Percentiles rank a stretch among this genome's conserved stretches.
Evolutionary conservation across 2,797 vertebrate species (phyloP).

Genomic region (Miichthys miiuy): DNA sequence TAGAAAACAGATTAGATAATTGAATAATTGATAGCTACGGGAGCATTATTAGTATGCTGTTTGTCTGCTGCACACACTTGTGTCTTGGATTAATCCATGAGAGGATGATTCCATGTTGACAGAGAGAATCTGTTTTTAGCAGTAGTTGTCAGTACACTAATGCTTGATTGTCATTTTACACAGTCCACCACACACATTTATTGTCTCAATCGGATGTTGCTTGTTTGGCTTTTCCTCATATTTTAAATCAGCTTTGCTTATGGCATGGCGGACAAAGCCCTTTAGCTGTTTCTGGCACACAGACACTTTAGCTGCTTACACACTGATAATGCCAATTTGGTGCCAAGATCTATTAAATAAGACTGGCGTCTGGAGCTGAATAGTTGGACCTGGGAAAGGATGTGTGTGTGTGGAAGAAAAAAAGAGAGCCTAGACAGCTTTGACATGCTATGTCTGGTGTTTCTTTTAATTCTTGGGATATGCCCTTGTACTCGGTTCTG

Average conservation of each 20-base stretch:
- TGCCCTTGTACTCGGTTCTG: conserved; percentile 40
- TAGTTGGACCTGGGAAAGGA: conserved; percentile 63
- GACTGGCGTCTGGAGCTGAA: conserved; percentile 74
- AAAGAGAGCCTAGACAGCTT: conserved; percentile 41
- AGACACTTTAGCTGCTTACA: conserved; percentile 76
- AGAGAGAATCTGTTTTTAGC: conserved; percentile 67
- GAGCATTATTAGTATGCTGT: conserved; percentile 46
- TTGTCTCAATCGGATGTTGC: conserved; percentile 77
- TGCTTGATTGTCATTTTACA: conserved; percentile 81
- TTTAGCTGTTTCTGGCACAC: conserved; percentile 78
- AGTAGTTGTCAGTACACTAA: conserved; percentile 69
- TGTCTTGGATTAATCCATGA: conserved; percentile 55
- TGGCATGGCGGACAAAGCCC: conserved; percentile 79
- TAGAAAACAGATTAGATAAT: conserved; percentile 45
- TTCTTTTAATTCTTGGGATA: conserved; percentile 37
- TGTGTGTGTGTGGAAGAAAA: conserved; percentile 49
- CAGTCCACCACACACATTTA: conserved; percentile 71
- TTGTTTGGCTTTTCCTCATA: conserved; percentile 78
- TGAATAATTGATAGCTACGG: conserved; percentile 55
- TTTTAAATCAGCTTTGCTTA: conserved; percentile 83
- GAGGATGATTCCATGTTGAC: conserved; percentile 35
- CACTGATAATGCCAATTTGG: conserved; percentile 80
- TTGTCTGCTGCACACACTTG: conserved; percentile 46
- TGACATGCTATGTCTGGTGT: conserved; percentile 52
- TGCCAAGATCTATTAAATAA: conserved; percentile 86